Evolutionary conservation across 1,140 invertebrate species (phyloP), one percentile per base, ranked within the genome.

Genomic region (Gonioctena quinquepunctata): DNA sequence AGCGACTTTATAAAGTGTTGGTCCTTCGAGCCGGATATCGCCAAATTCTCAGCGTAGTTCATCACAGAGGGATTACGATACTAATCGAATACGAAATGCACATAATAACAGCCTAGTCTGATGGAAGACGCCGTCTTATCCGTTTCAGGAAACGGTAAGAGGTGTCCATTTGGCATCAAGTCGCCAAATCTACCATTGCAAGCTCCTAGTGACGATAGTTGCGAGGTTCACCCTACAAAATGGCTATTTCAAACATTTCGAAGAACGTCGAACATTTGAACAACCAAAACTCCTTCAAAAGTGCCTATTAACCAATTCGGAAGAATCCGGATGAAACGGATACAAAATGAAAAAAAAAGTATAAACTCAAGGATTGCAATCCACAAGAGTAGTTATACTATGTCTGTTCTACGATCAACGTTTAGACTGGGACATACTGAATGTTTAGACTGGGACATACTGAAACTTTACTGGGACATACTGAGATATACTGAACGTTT

Each of bases 71-170:
- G 28, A 71, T 61, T n/a, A n/a, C n/a, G n/a, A n/a, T 42, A 42
- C 33, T 65, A 72, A 66, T 33, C 64, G 64, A 70, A 52, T 60
- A 74, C 60, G 48, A 74, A 80, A 79, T 79, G 78, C 78, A 80
- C 76, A 74, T 74, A 74, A 76, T 75, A 79, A 80, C 77, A 80
- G 79, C 79, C 77, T 74, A 76, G 74, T 74, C 72, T 77, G 74
- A 66, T 70, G 75, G 68, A 67, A 54, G 48, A 23, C 33, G 62
- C 70, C 80, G 70, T 82, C 80, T 79, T 82, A 72, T 69, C 74
- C 80, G 73, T 81, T 82, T 80, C 48, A n/a, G 22, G 59, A 81
- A 81, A 81, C 67, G 77, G 79, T 80, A 80, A 82, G 79, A 82
- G 80, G 69, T 66, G 62, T 42, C 68, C 49, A 68, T 42, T 16